Percentiles rank a stretch among this genome's conserved stretches.
These are phyloP conservation scores for Centrocercus urophasianus DNA, from an alignment of 2,113 vertebrate species.

Conservation along the genomic window DNA sequence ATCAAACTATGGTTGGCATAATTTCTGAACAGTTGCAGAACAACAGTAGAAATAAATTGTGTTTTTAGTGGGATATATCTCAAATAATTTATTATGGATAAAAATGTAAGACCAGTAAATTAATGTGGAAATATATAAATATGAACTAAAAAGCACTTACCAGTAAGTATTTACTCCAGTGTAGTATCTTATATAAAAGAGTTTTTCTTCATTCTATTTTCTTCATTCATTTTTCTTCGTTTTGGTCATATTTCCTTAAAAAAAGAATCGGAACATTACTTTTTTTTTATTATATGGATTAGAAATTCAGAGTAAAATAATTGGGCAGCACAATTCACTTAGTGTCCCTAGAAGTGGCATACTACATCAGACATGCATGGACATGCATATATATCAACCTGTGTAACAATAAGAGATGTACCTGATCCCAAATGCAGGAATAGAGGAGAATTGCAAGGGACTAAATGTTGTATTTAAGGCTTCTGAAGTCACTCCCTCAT, in stretches of 20 bases:
- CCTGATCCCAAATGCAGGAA: not conserved
- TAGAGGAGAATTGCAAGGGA: not conserved
- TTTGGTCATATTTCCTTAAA: not conserved
- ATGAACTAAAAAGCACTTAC: not conserved
- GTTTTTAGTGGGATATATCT: not conserved
- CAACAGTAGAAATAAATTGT: not conserved
- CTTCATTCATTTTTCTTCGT: too few species aligned
- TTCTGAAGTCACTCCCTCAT: not conserved
- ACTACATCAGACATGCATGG: not conserved
- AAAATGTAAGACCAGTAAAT: not conserved
- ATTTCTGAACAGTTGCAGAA: not conserved
- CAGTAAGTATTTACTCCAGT: not conserved
- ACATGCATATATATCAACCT: accelerated
- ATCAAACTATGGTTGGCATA: not conserved
- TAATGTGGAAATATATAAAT: not conserved
- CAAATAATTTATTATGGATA: not conserved
- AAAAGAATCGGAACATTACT: not conserved
- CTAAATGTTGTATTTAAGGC: not conserved
- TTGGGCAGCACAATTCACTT: not conserved
- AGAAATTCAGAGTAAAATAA: not conserved
- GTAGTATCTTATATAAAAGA: not conserved
- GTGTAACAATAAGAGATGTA: not conserved
- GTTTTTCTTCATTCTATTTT: not conserved
- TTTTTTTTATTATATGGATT: not conserved
- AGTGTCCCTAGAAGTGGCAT: not conserved